phyloP scores from a whole-genome alignment of 2,888 invertebrate genomes.

The Agapetus fuscipes region DNA sequence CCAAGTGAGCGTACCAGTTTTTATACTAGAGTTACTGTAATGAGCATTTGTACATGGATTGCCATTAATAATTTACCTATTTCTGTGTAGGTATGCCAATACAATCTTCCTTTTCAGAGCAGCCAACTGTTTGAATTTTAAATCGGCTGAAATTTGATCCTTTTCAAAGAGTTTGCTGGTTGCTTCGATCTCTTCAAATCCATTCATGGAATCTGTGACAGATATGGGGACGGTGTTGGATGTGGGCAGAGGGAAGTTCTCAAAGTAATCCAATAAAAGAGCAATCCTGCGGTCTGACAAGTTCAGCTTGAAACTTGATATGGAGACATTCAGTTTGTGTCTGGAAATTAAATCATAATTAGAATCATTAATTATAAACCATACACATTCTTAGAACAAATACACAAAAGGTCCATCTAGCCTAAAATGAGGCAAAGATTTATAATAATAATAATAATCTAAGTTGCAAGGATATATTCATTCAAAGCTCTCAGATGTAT shows the following conservation, averaged over 20 bases:
- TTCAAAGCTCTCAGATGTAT: too few relatives aligned
- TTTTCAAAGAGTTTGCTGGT: slow-evolving; percentile 22
- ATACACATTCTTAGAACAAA: too few relatives aligned
- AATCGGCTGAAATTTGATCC: slow-evolving; percentile 34
- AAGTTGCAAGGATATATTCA: too few relatives aligned
- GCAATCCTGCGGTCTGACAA: slow-evolving; percentile 63
- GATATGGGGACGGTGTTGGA: slow-evolving; percentile 42
- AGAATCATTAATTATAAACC: neutral
- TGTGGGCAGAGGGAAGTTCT: slow-evolving; percentile 38
- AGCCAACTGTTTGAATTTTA: slow-evolving; percentile 35
- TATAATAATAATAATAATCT: too few relatives aligned
- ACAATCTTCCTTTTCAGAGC: slow-evolving; percentile 38
- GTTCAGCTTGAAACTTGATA: slow-evolving; percentile 64
- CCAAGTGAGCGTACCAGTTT: too few relatives aligned
- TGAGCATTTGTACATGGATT: too few relatives aligned
- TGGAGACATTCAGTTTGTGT: slow-evolving; percentile 64
- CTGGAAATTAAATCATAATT: slow-evolving; percentile 37
- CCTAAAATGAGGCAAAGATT: too few relatives aligned
- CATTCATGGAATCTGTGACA: slow-evolving; percentile 32
- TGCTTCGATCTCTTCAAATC: slow-evolving; percentile 5
- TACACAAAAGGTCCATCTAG: too few relatives aligned
- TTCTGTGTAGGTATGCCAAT: slow-evolving; percentile 35
- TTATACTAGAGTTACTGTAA: too few relatives aligned
- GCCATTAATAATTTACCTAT: slow-evolving; percentile 22
- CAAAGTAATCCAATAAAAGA: slow-evolving; percentile 52